A percentile compares a stretch with the other conserved stretches of the same genome.
Conservation (phyloP, 2,113 vertebrate species). For the Polypterus senegalus region DNA sequence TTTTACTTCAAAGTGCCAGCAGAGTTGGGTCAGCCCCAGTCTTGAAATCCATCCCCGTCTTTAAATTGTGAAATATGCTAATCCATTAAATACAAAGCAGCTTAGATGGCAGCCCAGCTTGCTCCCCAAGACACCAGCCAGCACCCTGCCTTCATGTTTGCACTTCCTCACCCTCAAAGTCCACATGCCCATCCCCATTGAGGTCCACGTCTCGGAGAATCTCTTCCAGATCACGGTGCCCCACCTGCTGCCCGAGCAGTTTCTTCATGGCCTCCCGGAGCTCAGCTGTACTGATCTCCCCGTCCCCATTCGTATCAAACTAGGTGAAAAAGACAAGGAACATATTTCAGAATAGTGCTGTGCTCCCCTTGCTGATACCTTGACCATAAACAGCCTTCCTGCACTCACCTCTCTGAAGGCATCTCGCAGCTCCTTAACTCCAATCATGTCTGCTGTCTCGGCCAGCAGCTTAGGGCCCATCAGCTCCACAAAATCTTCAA, state of each 20-base stretch:
- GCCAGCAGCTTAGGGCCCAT: constrained; percentile 96
- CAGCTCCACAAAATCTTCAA: constrained; percentile 95
- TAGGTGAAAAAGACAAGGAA: constrained; percentile 27
- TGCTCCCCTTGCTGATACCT: not conserved
- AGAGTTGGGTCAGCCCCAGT: constrained; percentile 18
- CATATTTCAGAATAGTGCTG: constrained; percentile 6
- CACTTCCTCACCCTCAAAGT: constrained; percentile 80
- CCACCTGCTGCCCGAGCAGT: constrained; percentile 83
- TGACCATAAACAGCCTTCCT: too few relatives aligned
- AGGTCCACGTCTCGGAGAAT: constrained; percentile 92
- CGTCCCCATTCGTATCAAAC: constrained; percentile 95
- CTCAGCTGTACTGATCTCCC: constrained; percentile 87
- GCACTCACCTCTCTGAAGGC: constrained; percentile 86
- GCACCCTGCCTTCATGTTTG: constrained; percentile 2
- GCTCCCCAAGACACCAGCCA: constrained; percentile 4
- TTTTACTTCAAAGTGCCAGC: constrained; percentile 16
- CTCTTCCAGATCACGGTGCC: constrained; percentile 88
- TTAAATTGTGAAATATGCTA: too few relatives aligned
- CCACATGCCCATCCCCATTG: constrained; percentile 89
- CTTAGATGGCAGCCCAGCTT: constrained; percentile 5
- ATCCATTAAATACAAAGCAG: too few relatives aligned
- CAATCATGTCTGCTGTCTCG: constrained; percentile 97
- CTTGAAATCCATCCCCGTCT: constrained; percentile 10
- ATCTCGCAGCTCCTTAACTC: constrained; percentile 88
- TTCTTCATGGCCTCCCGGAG: constrained; percentile 94